phyloP scores from a whole-genome alignment of 2,797 vertebrate species.

The Otolemur crassicaudatus region DNA sequence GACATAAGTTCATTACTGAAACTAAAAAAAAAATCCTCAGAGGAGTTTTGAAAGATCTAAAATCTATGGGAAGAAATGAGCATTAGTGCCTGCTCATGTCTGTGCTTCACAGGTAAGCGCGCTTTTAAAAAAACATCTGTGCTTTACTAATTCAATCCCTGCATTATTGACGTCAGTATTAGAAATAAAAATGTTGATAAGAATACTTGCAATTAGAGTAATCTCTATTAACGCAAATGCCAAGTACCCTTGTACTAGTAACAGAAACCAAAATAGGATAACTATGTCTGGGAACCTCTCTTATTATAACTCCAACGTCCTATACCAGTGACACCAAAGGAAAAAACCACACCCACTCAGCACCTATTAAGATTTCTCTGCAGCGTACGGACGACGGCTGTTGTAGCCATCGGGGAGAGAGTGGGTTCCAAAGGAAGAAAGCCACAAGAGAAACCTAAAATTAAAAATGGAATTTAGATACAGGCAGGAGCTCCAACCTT shows the following conservation, averaged over 20 bases:
- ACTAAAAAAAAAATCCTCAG: not conserved
- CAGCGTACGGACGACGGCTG: not conserved
- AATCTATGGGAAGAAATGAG: not conserved
- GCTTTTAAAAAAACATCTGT: conserved; percentile 10
- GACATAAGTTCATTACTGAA: not conserved
- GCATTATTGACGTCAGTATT: not conserved
- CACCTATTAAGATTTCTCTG: not conserved
- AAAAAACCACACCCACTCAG: not conserved
- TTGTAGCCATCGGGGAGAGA: not conserved
- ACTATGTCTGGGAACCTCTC: not conserved
- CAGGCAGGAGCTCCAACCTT: not conserved
- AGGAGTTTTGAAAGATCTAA: conserved; percentile 7
- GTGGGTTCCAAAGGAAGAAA: not conserved
- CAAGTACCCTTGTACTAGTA: not conserved
- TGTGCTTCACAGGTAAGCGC: not conserved
- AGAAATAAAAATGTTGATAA: conserved; percentile 30
- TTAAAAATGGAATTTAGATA: conserved; percentile 40
- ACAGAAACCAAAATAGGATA: conserved; percentile 39
- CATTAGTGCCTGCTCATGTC: not conserved
- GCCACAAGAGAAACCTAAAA: conserved; percentile 14
- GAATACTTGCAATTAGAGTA: conserved; percentile 9
- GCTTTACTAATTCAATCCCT: not conserved
- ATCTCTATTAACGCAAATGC: not conserved
- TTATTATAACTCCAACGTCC: not conserved
- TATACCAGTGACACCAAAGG: not conserved